Conservation (phyloP, 1,140 invertebrate genomes). For the Scylla paramamosain region DNA sequence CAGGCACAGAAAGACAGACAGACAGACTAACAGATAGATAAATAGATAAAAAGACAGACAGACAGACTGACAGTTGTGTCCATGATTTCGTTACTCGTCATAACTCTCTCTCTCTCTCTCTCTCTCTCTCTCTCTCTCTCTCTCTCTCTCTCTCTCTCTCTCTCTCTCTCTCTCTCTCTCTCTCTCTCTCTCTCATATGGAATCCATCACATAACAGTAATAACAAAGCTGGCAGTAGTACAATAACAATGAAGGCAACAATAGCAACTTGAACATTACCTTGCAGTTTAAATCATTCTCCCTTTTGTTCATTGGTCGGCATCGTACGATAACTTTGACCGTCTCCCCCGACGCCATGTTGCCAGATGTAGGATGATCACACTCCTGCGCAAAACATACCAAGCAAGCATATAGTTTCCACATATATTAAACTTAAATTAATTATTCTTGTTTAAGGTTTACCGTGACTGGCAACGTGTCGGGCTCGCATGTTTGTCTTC, state of each 20-base stretch:
- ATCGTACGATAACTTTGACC: constrained; percentile 94
- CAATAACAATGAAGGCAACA: neutral
- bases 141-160: too few species aligned
- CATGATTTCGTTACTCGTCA: too few species aligned
- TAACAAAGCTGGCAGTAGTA: neutral
- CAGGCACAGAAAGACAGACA: too few species aligned
- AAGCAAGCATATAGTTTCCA: neutral
- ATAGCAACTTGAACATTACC: constrained; percentile 80
- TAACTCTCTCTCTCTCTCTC: too few species aligned
- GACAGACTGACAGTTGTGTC: neutral
- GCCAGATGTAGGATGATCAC: neutral
- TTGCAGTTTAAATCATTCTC: constrained; percentile 88
- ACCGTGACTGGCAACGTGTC: neutral
- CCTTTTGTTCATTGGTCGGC: constrained; percentile 91
- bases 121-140: too few species aligned
- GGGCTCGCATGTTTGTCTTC: neutral
- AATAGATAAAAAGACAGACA: neutral
- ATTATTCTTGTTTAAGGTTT: neutral
- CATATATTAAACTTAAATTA: neutral
- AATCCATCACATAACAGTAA: too few species aligned
- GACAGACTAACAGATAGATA: too few species aligned
- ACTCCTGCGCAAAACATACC: neutral
- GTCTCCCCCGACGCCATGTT: constrained; percentile 84
- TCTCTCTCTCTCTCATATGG: too few species aligned
- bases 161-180: too few species aligned